Evolutionary conservation across 2,888 invertebrate genomes (phyloP).

Genomic region (Argyra leucocephala): DNA sequence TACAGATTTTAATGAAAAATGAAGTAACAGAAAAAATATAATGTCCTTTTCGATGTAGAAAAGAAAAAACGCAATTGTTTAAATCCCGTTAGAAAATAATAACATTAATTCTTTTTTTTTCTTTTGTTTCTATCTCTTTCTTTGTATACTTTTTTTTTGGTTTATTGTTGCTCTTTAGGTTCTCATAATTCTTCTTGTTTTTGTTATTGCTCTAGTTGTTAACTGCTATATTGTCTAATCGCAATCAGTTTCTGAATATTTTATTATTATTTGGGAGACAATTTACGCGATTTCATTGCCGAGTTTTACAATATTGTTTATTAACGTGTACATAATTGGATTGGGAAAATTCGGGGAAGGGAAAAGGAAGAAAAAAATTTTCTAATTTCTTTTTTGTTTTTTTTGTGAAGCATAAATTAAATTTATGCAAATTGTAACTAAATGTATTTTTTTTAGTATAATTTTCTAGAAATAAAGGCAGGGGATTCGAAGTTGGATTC

Average conservation of each 20-base stretch:
- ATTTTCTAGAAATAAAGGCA: not conserved
- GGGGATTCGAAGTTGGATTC: not conserved
- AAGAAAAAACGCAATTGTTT: not conserved
- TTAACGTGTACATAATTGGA: too few species aligned
- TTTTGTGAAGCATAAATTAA: not conserved
- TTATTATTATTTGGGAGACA: not conserved
- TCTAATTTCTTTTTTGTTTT: not conserved
- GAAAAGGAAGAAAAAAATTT: too few species aligned
- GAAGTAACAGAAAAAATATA: not conserved
- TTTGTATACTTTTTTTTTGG: not conserved
- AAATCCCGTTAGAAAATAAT: constrained; percentile 1
- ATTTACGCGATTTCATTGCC: not conserved
- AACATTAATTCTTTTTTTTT: not conserved
- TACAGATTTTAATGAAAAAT: not conserved
- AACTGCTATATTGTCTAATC: not conserved
- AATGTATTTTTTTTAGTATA: not conserved
- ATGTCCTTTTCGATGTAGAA: not conserved
- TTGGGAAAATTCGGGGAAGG: not conserved
- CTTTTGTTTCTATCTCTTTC: not conserved
- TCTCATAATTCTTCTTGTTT: not conserved
- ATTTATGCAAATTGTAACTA: not conserved
- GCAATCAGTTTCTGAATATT: not conserved
- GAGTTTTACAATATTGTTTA: not conserved
- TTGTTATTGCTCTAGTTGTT: not conserved
- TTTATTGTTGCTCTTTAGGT: not conserved